Conservation (phyloP, 2,888 invertebrate species). For the Ariolimax columbianus region DNA sequence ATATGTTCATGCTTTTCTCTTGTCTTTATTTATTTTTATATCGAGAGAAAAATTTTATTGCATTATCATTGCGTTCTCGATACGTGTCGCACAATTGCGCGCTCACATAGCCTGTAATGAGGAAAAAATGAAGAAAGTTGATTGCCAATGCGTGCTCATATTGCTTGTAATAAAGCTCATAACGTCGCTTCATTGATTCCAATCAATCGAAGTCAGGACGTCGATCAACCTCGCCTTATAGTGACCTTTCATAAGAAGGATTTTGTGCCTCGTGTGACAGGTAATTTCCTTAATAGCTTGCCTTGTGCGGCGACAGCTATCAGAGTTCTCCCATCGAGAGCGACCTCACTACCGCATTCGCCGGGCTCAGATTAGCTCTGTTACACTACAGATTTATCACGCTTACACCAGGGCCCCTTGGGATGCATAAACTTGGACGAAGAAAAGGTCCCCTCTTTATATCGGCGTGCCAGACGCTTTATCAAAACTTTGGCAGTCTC, state of each 20-base stretch:
- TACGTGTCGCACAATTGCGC: background rate
- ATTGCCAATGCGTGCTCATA: constrained; percentile 24
- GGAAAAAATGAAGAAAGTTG: background rate
- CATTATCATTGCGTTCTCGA: background rate
- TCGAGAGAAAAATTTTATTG: background rate
- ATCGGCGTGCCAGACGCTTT: constrained; percentile 32
- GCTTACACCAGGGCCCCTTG: constrained; percentile 29
- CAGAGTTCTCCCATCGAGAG: constrained; percentile 31
- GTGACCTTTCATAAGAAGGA: constrained; percentile 37
- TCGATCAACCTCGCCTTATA: constrained; percentile 23
- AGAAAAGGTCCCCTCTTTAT: constrained; percentile 32
- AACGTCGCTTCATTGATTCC: constrained; percentile 40
- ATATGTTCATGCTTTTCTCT: too few relatives aligned
- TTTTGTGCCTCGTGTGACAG: constrained; percentile 41
- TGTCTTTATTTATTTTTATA: too few relatives aligned
- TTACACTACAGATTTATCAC: constrained; percentile 50
- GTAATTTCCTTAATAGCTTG: constrained; percentile 47
- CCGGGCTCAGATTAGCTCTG: constrained; percentile 41
- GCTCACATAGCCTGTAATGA: background rate
- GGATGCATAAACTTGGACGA: constrained; percentile 44
- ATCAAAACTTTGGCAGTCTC: constrained; percentile 41
- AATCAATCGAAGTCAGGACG: constrained; percentile 39
- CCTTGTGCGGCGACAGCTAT: constrained; percentile 42
- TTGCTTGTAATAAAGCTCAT: constrained; percentile 27
- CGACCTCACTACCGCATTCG: constrained; percentile 35